phyloP scores from a whole-genome alignment of 2,888 invertebrate species.

The Danaus chrysippus region DNA sequence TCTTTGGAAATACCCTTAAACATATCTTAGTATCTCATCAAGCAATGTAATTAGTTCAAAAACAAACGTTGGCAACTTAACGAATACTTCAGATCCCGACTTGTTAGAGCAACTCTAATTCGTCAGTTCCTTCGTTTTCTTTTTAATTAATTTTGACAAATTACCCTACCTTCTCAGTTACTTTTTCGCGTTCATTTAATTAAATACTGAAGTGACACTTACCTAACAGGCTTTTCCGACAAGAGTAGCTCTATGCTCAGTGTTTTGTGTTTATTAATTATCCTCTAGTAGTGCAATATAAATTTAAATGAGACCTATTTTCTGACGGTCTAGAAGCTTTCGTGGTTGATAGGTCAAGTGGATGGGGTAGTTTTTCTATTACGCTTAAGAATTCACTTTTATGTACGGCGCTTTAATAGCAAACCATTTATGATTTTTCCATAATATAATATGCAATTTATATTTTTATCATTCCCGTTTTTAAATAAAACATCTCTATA shows the following conservation, averaged over 20 bases:
- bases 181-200: conserved; percentile 71
- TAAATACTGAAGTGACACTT: conserved; percentile 77
- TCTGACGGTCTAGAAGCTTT: conserved; percentile 21
- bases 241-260: conserved; percentile 41
- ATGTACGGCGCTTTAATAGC: not conserved
- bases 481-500: too few relatives aligned
- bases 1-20: too few relatives aligned
- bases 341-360: conserved; percentile 26
- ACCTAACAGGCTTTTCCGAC: conserved; percentile 54
- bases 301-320: conserved; percentile 30
- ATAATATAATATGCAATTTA: conserved; percentile 1
- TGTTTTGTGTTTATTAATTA: conserved; percentile 59
- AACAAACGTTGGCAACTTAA: conserved; percentile 45
- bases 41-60: conserved; percentile 44
- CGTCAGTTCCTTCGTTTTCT: conserved; percentile 65
- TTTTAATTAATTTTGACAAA: conserved; percentile 80
- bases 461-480: not conserved
- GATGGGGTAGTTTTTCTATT: conserved; percentile 26
- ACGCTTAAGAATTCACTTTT: conserved; percentile 20
- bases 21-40: conserved; percentile 14
- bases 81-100: conserved; percentile 52
- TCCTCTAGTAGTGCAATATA: conserved; percentile 36
- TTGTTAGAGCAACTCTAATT: conserved; percentile 63
- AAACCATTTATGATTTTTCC: not conserved
- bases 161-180: conserved; percentile 73